Percentiles rank a stretch among this genome's conserved stretches.
Evolutionary conservation across 2,113 vertebrate genomes (phyloP).

Genomic region (Cynoglossus semilaevis): DNA sequence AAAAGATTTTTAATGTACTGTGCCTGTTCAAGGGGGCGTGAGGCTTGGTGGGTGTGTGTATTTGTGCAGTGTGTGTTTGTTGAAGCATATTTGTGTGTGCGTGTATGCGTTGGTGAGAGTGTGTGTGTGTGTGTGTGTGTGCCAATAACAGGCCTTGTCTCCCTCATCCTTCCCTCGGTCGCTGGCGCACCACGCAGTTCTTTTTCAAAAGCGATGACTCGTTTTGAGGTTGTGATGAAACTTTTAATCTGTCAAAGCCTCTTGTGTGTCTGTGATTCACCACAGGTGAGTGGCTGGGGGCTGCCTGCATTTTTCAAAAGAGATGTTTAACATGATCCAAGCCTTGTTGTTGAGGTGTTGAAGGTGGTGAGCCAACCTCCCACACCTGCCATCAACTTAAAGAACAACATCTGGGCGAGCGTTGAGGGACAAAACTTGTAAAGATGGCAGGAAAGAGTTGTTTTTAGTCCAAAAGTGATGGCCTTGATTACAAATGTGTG

Average conservation of each 20-base stretch:
- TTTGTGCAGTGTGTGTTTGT: constrained; percentile 61
- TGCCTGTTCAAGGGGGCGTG: constrained; percentile 58
- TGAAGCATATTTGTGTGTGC: constrained; percentile 46
- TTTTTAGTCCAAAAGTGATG: constrained; percentile 16
- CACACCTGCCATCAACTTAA: constrained; percentile 42
- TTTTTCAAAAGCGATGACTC: constrained; percentile 79
- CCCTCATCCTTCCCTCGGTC: constrained; percentile 77
- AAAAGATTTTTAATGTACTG: constrained; percentile 63
- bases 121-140: constrained; percentile 45
- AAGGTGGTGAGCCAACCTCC: constrained; percentile 32
- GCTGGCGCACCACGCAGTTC: constrained; percentile 79
- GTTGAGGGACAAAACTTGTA: constrained; percentile 30
- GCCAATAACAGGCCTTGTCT: constrained; percentile 76
- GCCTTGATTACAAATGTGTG: constrained; percentile 36
- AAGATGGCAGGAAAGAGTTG: constrained; percentile 25
- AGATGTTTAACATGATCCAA: constrained; percentile 47
- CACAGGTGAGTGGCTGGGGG: constrained; percentile 4
- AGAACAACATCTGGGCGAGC: constrained; percentile 43
- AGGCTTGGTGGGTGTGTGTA: constrained; percentile 55
- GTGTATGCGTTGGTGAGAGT: too few relatives aligned
- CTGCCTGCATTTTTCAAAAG: constrained; percentile 28
- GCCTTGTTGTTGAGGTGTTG: constrained; percentile 56
- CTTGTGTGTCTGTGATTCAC: constrained; percentile 40
- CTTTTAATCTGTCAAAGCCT: constrained; percentile 63
- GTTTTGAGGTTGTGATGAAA: constrained; percentile 69